These are phyloP conservation scores for Ovibos moschatus DNA, from an alignment of 2,113 vertebrate species.

Conservation along the genomic window DNA sequence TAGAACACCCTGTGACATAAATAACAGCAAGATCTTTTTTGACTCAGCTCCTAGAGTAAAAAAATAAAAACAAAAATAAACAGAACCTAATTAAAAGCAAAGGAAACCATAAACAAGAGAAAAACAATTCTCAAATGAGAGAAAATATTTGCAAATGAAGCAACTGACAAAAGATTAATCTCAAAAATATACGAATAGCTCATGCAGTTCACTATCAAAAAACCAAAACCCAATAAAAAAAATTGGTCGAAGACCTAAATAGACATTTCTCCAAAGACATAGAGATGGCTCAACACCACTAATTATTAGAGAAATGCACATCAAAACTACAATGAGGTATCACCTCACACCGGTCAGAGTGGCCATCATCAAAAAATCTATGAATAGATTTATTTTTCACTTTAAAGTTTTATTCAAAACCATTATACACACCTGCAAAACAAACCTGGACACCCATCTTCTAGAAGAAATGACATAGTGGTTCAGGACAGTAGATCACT, in stretches of 20 bases:
- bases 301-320: background rate
- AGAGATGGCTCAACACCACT: background rate
- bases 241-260: background rate
- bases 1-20: background rate
- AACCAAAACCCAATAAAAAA: background rate
- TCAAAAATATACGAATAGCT: background rate
- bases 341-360: background rate
- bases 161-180: background rate
- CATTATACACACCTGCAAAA: background rate
- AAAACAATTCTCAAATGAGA: background rate
- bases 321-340: background rate
- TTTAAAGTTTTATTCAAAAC: constrained; percentile 6
- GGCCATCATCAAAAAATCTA: background rate
- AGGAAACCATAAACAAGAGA: background rate
- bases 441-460: background rate
- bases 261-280: background rate
- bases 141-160: background rate
- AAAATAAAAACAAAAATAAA: background rate
- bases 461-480: background rate
- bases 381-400: background rate
- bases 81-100: background rate
- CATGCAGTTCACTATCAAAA: background rate
- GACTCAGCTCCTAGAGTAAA: background rate
- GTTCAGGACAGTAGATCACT: background rate
- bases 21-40: background rate